Evolutionary conservation across 2,888 invertebrate species (phyloP), one percentile per base, ranked within the genome.

Genomic region (Drosophila nr. medialis): DNA sequence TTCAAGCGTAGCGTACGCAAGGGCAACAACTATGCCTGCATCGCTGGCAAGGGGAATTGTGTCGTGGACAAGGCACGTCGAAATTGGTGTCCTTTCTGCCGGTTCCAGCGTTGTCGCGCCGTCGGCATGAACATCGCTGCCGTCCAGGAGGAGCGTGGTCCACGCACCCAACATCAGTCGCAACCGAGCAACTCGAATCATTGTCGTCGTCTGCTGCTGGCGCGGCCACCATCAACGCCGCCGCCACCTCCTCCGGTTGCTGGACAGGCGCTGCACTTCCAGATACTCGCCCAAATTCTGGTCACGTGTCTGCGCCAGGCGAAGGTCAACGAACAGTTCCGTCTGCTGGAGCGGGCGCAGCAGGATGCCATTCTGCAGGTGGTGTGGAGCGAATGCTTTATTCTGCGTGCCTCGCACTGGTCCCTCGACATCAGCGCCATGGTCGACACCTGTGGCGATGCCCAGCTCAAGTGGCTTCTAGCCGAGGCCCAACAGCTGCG

Each of bases 11-110:
- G 96, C 77, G 95, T 97, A 53, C 94, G 97, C 51, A 95, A 95
- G 73, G 95, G 95, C 50, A 95, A 95, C 58, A 92, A 94, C 27
- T 97, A 97, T 91, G 94, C 95, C 32, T 97, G 97, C 92, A 97
- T 97, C 78, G 96, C 96, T 72, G 96, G 96, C 2, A 95, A 95
- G 71, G 96, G 96, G 18, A 94, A 94, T 68, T 98, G 97, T 90
- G 93, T 95, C 0, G 94, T 98, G 58, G 97, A 98, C 92, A 97
- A 97, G 93, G 95, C 96, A 0, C 93, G 97, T 59, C 93, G 97
- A 74, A 98, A 98, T 92, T 97, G 97, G 97, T 98, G 97, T 92
- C 97, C 97, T 0, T 96, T 95, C 86, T 98, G 97, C 90, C 94
- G 97, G 42, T 93, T 97, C 21, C 95, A 96, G 89, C 95, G 96